Conservation (phyloP, 1,140 invertebrate species). For the Melanaphis sacchari region DNA sequence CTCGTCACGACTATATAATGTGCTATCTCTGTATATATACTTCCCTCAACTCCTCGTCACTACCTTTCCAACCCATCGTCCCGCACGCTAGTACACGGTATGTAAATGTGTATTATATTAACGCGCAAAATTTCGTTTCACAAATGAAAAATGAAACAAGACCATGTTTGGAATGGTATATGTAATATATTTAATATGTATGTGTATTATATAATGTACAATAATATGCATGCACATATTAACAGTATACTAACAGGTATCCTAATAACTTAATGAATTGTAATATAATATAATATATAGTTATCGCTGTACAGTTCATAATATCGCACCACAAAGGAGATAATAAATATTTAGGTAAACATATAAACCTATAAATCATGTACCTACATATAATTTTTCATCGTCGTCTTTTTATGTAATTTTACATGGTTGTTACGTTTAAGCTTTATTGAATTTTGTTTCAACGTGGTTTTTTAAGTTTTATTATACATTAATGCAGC, state of each 20-base stretch:
- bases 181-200: no score
- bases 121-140: background rate
- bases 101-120: slow-evolving; percentile 22
- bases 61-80: background rate
- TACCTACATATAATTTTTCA: background rate
- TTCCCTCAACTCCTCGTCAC: background rate
- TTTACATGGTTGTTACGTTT: background rate
- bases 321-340: background rate
- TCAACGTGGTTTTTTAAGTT: no score
- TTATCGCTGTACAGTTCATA: background rate
- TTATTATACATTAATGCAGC: no score
- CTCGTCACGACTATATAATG: background rate
- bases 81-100: background rate
- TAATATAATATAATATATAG: background rate
- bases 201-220: no score
- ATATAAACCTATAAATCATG: background rate
- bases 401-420: background rate
- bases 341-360: background rate
- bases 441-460: background rate
- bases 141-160: slow-evolving; percentile 22
- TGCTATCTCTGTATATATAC: background rate
- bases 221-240: background rate
- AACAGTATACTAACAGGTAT: background rate
- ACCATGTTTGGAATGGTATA: background rate
- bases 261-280: background rate